phyloP scores from a whole-genome alignment of 2,888 invertebrate species.

The Oscheius sp. region DNA sequence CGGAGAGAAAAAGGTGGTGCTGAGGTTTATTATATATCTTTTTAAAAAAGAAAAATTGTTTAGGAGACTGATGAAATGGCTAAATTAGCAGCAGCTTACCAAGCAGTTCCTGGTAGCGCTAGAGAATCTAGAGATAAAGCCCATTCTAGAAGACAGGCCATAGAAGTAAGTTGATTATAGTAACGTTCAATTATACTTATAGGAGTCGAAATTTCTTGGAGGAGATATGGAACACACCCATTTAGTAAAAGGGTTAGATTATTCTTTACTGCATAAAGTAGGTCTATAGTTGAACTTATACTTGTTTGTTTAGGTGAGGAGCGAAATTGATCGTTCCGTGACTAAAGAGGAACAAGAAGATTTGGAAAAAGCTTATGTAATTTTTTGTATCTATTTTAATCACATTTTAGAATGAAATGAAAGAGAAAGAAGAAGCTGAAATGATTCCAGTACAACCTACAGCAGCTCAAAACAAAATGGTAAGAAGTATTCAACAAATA shows the following conservation, averaged over 20 bases:
- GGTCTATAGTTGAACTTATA: constrained; percentile 71
- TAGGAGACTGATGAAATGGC: constrained; percentile 32
- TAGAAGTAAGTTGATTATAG: constrained; percentile 74
- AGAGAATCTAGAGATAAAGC: constrained; percentile 81
- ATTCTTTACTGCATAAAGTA: constrained; percentile 83
- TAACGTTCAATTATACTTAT: constrained; percentile 15
- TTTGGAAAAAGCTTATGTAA: constrained; percentile 79
- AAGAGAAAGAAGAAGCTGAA: constrained; percentile 2
- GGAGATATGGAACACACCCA: constrained; percentile 99
- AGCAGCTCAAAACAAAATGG: constrained; percentile 60
- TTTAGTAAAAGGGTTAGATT: constrained; percentile 96
- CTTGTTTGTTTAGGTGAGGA: constrained; percentile 75
- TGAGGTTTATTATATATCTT: constrained; percentile 38
- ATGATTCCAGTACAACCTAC: neutral
- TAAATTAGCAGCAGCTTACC: constrained; percentile 80
- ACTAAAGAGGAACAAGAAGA: constrained; percentile 74
- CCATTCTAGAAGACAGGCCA: constrained; percentile 90
- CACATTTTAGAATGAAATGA: neutral
- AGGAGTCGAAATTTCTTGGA: constrained; percentile 98
- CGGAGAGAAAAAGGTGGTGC: constrained; percentile 61
- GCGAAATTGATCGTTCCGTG: constrained; percentile 78
- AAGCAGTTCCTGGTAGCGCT: constrained; percentile 86
- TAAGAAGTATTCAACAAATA: constrained; percentile 76
- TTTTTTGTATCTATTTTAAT: constrained; percentile 8
- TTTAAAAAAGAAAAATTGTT: constrained; percentile 6